These are phyloP conservation scores for Dryoscopus gambensis DNA, from an alignment of 2,113 vertebrate genomes.

Conservation along the genomic window DNA sequence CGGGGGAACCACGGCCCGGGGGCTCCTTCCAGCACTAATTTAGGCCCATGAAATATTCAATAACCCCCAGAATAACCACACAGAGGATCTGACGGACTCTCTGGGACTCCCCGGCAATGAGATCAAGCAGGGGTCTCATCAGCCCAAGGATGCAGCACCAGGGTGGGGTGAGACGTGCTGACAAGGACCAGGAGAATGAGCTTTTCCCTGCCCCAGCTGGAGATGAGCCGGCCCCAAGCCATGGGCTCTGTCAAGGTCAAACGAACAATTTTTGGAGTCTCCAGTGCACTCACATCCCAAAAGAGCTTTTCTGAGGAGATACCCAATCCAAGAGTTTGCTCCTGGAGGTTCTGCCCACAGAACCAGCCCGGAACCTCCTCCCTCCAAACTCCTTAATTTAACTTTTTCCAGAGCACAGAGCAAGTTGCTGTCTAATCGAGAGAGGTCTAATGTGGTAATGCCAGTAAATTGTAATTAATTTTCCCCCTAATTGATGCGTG, in stretches of 20 bases:
- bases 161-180: neutral
- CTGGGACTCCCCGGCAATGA: neutral
- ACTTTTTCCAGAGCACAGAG: conserved; percentile 19
- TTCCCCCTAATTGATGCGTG: conserved; percentile 75
- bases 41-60: neutral
- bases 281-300: neutral
- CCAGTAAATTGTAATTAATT: conserved; percentile 77
- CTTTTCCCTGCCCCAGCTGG: neutral
- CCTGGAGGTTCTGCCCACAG: neutral
- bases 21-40: neutral
- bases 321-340: neutral
- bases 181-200: neutral
- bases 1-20: fast-evolving
- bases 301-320: neutral
- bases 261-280: neutral
- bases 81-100: neutral
- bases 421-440: conserved; percentile 31
- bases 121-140: neutral
- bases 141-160: neutral
- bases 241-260: neutral
- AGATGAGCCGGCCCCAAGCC: neutral
- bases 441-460: conserved; percentile 59
- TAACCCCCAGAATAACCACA: neutral
- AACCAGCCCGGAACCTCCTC: neutral
- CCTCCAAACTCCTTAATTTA: neutral